Evolutionary conservation across 2,888 invertebrate species (phyloP).

Genomic region (Euzophera pinguis): DNA sequence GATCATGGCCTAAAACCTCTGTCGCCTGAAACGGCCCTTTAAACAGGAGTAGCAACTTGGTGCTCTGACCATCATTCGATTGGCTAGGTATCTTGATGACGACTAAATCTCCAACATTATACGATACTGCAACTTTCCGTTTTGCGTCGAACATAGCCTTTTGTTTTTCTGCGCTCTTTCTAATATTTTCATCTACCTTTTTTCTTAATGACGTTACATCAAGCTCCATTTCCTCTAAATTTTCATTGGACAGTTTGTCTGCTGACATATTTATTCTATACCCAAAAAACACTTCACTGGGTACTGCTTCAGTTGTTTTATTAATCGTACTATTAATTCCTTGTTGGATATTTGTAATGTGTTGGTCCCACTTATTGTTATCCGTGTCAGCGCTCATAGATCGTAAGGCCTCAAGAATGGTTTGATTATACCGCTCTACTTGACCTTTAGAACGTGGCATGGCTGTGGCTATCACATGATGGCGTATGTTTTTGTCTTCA

Average conservation of each 20-base stretch:
- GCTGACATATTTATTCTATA: conserved; percentile 20
- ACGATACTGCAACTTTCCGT: conserved; percentile 3
- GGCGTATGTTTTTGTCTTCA: conserved; percentile 16
- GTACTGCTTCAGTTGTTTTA: conserved; percentile 27
- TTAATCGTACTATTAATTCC: conserved; percentile 32
- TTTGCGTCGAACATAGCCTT: conserved; percentile 9
- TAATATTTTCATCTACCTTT: conserved; percentile 9
- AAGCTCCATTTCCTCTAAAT: not conserved
- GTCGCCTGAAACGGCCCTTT: conserved; percentile 9
- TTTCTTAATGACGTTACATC: conserved; percentile 6
- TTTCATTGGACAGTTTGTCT: conserved; percentile 16
- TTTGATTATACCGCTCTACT: conserved; percentile 31
- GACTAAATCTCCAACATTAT: conserved; percentile 7
- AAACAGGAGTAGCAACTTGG: conserved; percentile 13
- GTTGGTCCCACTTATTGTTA: conserved; percentile 30
- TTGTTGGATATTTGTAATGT: conserved; percentile 22
- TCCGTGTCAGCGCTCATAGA: conserved; percentile 23
- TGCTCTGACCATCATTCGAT: conserved; percentile 10
- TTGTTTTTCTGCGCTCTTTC: conserved; percentile 4
- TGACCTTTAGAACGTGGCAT: conserved; percentile 27
- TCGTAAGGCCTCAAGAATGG: conserved; percentile 29
- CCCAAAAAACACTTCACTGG: conserved; percentile 29
- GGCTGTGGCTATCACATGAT: conserved; percentile 21
- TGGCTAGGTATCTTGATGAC: conserved; percentile 12
- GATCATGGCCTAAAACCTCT: conserved; percentile 5